phyloP scores from a whole-genome alignment of 2,113 vertebrate genomes.

The Romanogobio albipinnatus region DNA sequence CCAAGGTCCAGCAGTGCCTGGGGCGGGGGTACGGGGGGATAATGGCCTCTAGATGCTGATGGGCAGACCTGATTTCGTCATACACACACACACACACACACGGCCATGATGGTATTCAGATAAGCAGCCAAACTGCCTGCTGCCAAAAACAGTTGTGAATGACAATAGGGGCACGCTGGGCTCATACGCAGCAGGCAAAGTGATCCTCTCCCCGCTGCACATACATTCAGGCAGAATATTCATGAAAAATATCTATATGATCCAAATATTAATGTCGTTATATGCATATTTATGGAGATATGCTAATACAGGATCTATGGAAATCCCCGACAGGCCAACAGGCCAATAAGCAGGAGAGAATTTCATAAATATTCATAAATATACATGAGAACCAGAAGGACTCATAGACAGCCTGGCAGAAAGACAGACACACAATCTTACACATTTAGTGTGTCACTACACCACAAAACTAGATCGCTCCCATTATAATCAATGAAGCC shows the following conservation, averaged over 20 bases:
- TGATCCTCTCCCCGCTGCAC: not conserved
- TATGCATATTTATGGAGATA: slow-evolving; percentile 33
- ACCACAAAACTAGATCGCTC: not conserved
- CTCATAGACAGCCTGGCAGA: not conserved
- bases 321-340: slow-evolving; percentile 28
- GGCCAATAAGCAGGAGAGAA: slow-evolving; percentile 57
- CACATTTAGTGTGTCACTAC: not conserved
- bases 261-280: not conserved
- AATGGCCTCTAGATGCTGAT: slow-evolving; percentile 14
- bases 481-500: not conserved
- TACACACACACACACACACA: not conserved
- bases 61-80: not conserved
- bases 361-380: slow-evolving; percentile 21
- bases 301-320: slow-evolving; percentile 26
- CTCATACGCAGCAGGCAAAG: slow-evolving; percentile 1
- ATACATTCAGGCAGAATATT: slow-evolving; percentile 38
- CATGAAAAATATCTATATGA: slow-evolving; percentile 30
- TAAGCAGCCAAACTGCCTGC: slow-evolving; percentile 55
- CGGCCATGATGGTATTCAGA: slow-evolving; percentile 59
- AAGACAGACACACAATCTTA: not conserved
- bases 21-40: not conserved
- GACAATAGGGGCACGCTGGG: slow-evolving; percentile 52
- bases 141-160: slow-evolving; percentile 57
- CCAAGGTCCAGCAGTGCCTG: slow-evolving; percentile 25
- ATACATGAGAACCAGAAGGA: slow-evolving; percentile 12